Conservation (phyloP, 1,140 invertebrate species). For the Globodera rostochiensis region DNA sequence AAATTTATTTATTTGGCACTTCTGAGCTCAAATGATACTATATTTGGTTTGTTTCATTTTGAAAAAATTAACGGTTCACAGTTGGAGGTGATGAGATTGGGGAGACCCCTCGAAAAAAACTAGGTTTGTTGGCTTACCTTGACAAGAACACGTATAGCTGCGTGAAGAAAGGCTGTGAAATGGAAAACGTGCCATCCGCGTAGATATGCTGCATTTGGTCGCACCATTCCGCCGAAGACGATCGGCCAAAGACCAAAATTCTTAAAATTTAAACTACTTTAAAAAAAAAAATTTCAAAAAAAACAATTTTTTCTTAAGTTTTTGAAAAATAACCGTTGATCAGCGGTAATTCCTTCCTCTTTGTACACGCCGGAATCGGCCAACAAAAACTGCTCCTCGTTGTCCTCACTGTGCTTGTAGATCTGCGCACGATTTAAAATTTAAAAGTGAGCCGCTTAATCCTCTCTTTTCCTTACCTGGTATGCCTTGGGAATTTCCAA, state of each 20-base stretch:
- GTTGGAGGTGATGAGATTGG: no score
- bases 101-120: no score
- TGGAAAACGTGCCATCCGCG: slow-evolving; percentile 14
- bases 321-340: slow-evolving; percentile 5
- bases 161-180: slow-evolving; percentile 7
- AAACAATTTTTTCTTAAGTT: not conserved
- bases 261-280: not conserved
- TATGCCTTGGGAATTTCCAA: slow-evolving; percentile 8
- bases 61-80: no score
- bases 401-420: slow-evolving; percentile 3
- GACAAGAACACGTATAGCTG: slow-evolving; percentile 19
- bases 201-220: slow-evolving; percentile 26
- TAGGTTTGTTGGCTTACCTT: not conserved
- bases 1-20: no score
- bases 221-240: slow-evolving; percentile 15
- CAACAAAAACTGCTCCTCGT: slow-evolving; percentile 21
- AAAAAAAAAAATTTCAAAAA: not conserved
- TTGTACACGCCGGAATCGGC: slow-evolving; percentile 22
- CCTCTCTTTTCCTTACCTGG: not conserved
- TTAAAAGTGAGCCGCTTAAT: not conserved
- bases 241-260: slow-evolving; percentile 17
- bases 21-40: no score
- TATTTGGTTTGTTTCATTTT: no score
- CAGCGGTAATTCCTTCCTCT: not conserved
- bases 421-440: not conserved